A percentile compares a stretch with the other conserved stretches of the same genome.
Evolutionary conservation across 2,113 vertebrate species (phyloP).

Genomic region (Atlantisia rogersi): DNA sequence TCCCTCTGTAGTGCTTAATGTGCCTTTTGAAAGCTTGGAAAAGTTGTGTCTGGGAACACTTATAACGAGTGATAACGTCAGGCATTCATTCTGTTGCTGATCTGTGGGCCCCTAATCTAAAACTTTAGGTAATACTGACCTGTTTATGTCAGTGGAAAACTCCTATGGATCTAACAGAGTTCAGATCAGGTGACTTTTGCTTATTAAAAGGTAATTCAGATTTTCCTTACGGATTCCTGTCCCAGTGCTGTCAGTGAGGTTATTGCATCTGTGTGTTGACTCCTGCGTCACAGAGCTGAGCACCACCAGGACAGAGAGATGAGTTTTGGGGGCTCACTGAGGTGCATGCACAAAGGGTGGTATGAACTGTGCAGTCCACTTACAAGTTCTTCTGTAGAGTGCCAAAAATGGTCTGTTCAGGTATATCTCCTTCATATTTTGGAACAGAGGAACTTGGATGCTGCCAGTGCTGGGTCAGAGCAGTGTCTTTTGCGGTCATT

Average conservation of each 20-base stretch:
- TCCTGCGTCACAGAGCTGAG: background rate
- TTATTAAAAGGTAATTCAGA: background rate
- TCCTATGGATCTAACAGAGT: background rate
- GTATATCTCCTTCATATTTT: accelerated
- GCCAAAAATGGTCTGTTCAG: background rate
- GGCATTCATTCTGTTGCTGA: background rate
- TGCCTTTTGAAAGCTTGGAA: background rate
- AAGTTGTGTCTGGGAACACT: background rate
- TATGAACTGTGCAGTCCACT: background rate
- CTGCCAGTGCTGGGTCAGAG: accelerated
- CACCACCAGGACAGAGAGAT: background rate
- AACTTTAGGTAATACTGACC: background rate
- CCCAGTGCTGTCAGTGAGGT: background rate
- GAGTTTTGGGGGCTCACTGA: background rate
- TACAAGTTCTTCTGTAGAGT: accelerated
- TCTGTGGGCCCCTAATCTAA: background rate
- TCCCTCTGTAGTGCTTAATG: background rate
- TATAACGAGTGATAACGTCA: accelerated
- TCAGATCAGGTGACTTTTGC: background rate
- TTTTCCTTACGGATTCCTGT: background rate
- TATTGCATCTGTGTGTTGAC: background rate
- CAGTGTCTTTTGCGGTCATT: background rate
- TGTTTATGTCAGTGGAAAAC: background rate
- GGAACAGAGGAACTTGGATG: background rate
- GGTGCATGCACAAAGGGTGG: background rate